Evolutionary conservation across 2,888 invertebrate genomes (phyloP).

Genomic region (Dynastes tityus): DNA sequence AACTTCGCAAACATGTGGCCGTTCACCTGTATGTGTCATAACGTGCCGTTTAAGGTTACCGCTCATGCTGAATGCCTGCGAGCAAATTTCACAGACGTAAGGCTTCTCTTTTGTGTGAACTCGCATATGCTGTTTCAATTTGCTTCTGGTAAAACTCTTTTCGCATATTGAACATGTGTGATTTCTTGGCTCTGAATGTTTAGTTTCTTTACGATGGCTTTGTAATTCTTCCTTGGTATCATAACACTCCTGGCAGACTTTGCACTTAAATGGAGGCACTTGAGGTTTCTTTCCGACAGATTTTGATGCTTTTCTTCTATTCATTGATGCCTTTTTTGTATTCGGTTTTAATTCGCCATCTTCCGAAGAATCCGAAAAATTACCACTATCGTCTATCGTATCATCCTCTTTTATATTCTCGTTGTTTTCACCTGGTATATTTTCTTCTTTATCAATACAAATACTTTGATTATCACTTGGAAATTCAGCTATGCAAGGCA

Average conservation of each 20-base stretch:
- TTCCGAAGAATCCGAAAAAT: not conserved
- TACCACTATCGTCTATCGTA: not conserved
- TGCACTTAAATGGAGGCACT: conserved; percentile 34
- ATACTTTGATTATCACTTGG: conserved; percentile 4
- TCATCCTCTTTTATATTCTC: not conserved
- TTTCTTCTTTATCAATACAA: not conserved
- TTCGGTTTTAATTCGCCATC: not conserved
- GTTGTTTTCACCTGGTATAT: not conserved
- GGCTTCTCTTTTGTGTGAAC: conserved; percentile 50
- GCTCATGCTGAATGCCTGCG: conserved; percentile 48
- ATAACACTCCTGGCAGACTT: conserved; percentile 24
- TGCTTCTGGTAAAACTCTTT: conserved; percentile 53
- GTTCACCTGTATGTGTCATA: conserved; percentile 50
- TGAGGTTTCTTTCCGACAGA: conserved; percentile 1
- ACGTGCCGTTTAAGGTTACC: conserved; percentile 50
- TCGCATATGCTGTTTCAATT: conserved; percentile 53
- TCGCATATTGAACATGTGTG: conserved; percentile 50
- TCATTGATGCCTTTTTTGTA: not conserved
- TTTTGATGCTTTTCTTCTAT: not conserved
- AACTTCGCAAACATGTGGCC: conserved; percentile 49
- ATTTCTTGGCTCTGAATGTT: conserved; percentile 45
- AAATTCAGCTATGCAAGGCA: too few species aligned
- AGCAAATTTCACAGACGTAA: conserved; percentile 48
- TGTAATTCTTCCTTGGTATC: conserved; percentile 20
- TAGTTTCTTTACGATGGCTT: conserved; percentile 29